Evolutionary conservation across 2,113 vertebrate genomes (phyloP).

Genomic region (Dolichallabes microphthalmus): DNA sequence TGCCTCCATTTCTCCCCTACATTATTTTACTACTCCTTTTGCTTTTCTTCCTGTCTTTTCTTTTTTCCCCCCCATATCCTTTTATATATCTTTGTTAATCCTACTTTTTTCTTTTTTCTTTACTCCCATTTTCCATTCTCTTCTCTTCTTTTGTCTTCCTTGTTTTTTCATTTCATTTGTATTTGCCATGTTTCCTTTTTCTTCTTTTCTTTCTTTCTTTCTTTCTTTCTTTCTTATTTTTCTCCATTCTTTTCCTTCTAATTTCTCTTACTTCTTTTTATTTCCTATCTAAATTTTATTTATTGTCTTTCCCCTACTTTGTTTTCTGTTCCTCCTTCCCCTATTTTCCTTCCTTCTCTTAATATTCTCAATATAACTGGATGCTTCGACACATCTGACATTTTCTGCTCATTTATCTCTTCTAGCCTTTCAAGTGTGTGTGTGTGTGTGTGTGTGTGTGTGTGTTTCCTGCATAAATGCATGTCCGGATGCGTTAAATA

Average conservation of each 20-base stretch:
- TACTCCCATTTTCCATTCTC: conserved; percentile 37
- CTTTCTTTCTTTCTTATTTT: background rate
- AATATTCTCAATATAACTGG: background rate
- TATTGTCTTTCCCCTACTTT: background rate
- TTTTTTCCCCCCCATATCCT: background rate
- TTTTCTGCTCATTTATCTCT: conserved; percentile 24
- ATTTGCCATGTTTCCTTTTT: background rate
- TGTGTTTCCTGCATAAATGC: background rate
- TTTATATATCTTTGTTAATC: background rate
- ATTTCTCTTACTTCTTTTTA: background rate
- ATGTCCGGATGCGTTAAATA: conserved; percentile 2
- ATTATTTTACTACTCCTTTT: background rate
- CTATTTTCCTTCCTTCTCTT: background rate
- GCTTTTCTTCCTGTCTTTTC: background rate
- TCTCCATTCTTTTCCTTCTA: no score
- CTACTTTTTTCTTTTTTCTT: background rate
- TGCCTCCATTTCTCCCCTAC: background rate
- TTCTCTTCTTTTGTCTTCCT: background rate
- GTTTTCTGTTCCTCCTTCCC: background rate
- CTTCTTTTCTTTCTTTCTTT: no score
- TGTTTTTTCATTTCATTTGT: background rate
- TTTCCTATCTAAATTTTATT: background rate
- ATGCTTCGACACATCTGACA: conserved; percentile 14
- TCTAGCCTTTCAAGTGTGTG: background rate
- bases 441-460: background rate